Conservation (phyloP, 2,113 vertebrate genomes). For the Amazona guildingii region DNA sequence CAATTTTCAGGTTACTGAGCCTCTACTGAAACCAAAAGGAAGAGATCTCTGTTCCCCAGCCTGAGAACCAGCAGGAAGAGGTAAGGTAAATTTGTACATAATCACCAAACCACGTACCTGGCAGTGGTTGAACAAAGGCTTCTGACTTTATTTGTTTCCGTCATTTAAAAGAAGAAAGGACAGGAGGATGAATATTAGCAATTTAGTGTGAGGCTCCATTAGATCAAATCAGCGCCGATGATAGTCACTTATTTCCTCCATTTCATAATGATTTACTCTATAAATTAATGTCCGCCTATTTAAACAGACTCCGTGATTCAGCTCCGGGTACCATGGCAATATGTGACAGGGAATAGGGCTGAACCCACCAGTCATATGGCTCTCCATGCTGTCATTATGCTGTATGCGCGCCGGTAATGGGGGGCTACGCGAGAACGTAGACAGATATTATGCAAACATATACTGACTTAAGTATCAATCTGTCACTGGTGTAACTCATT, state of each 20-base stretch:
- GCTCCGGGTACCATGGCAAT: slow-evolving; percentile 22
- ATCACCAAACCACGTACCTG: not conserved
- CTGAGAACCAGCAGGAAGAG: not conserved
- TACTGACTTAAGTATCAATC: slow-evolving; percentile 49
- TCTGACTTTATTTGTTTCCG: not conserved
- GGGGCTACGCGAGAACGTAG: not conserved
- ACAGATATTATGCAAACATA: slow-evolving; percentile 58
- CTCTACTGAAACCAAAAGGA: not conserved
- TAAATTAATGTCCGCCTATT: slow-evolving; percentile 41
- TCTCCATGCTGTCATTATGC: not conserved
- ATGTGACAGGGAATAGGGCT: slow-evolving; percentile 13
- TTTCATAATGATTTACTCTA: slow-evolving; percentile 38
- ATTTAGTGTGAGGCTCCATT: slow-evolving; percentile 7
- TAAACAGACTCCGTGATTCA: not conserved
- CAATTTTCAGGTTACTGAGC: not conserved
- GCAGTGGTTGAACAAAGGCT: not conserved
- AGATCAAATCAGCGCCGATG: slow-evolving; percentile 23
- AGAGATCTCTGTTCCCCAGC: not conserved
- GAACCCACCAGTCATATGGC: slow-evolving; percentile 15
- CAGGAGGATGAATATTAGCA: not conserved
- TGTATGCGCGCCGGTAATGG: not conserved
- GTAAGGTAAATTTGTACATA: not conserved
- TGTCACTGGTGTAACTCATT: slow-evolving; percentile 46
- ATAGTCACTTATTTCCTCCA: slow-evolving; percentile 37
- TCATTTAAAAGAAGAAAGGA: not conserved